Evolutionary conservation across 1,140 invertebrate species (phyloP).

Genomic region (Venturia canescens): DNA sequence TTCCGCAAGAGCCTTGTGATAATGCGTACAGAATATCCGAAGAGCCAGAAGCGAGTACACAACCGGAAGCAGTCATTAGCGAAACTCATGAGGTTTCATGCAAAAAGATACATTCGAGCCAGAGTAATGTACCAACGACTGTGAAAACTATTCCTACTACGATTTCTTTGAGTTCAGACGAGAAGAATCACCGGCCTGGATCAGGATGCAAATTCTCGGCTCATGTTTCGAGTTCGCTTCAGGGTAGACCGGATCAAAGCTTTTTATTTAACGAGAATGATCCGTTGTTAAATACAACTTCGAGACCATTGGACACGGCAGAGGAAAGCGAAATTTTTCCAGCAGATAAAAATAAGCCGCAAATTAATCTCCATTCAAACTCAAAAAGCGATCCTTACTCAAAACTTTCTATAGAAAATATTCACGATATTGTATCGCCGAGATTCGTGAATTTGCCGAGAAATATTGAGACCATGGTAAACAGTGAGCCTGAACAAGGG

Average conservation of each 20-base stretch:
- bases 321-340: neutral
- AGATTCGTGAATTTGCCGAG: neutral
- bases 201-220: neutral
- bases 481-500: neutral
- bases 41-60: constrained; percentile 16
- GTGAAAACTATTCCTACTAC: neutral
- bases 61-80: constrained; percentile 34
- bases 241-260: neutral
- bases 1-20: constrained; percentile 9
- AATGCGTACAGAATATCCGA: neutral
- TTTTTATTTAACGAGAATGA: constrained; percentile 23
- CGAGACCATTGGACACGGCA: neutral
- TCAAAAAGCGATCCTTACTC: neutral
- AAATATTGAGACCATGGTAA: neutral
- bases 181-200: neutral
- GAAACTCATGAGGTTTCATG: constrained; percentile 23
- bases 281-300: neutral
- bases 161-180: neutral
- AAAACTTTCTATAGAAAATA: neutral
- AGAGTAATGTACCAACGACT: neutral
- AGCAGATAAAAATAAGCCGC: neutral
- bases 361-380: neutral
- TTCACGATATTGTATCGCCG: neutral
- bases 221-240: neutral
- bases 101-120: neutral